A percentile compares a stretch with the other conserved stretches of the same genome.
These are phyloP conservation scores for Typhlichthys subterraneus DNA, from an alignment of 2,797 vertebrate species.

Conservation along the genomic window DNA sequence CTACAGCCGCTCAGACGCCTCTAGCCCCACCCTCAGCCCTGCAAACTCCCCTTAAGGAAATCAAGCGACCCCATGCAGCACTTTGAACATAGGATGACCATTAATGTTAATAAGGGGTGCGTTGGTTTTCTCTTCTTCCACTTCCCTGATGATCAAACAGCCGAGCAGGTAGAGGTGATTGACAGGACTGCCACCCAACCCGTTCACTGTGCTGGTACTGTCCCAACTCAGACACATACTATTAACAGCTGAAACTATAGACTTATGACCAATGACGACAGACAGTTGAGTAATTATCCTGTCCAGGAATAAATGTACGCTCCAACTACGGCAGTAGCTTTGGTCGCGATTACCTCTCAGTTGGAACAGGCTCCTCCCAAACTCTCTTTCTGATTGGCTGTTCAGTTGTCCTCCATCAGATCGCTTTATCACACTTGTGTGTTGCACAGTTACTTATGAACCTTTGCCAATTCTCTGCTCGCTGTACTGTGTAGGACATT, in stretches of 20 bases:
- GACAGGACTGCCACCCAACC: background rate
- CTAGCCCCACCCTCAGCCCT: conserved; percentile 79
- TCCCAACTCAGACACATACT: background rate
- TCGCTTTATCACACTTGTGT: background rate
- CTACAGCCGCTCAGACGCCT: conserved; percentile 83
- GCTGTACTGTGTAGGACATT: conserved; percentile 23
- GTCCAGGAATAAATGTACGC: background rate
- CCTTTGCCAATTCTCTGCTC: conserved; percentile 32
- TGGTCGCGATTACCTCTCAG: background rate
- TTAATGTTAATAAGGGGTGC: background rate
- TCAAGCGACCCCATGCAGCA: conserved; percentile 41
- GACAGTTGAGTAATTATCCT: background rate
- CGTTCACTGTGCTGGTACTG: background rate
- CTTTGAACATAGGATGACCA: conserved; percentile 39
- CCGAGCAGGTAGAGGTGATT: background rate
- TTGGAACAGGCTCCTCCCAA: background rate
- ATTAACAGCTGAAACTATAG: conserved; percentile 9
- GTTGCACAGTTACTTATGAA: conserved; percentile 30
- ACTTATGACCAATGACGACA: conserved; percentile 12
- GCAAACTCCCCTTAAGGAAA: conserved; percentile 79
- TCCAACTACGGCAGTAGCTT: background rate
- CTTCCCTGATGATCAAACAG: background rate
- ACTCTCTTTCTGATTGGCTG: conserved; percentile 1
- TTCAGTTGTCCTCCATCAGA: background rate
- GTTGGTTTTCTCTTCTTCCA: background rate